Percentiles rank a stretch among this genome's conserved stretches.
Conservation (phyloP, 1,140 invertebrate species). For the Drosophila orena region DNA sequence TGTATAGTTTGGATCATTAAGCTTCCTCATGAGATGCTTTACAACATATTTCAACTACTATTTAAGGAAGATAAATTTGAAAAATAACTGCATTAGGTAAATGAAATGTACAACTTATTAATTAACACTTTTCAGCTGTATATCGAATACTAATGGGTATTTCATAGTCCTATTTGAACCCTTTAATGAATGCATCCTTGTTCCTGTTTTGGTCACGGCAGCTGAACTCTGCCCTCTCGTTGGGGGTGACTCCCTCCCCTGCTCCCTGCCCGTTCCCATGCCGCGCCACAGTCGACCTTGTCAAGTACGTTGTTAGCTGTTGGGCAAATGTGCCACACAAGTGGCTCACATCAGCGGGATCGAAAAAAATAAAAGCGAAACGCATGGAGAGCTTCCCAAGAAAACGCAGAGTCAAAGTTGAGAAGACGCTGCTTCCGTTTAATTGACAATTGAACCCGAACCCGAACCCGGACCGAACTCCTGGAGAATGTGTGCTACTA, state of each 20-base stretch:
- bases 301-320: constrained; percentile 70
- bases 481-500: constrained; percentile 17
- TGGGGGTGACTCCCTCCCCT: constrained; percentile 64
- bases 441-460: constrained; percentile 78
- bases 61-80: no score
- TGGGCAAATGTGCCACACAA: constrained; percentile 79
- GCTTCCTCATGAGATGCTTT: no score
- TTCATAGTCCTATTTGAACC: neutral
- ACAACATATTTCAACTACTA: no score
- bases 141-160: neutral
- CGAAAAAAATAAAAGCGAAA: constrained; percentile 9
- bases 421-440: constrained; percentile 71
- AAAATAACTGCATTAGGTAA: no score
- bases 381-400: constrained; percentile 54
- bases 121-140: neutral
- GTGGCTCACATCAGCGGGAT: constrained; percentile 84
- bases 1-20: no score
- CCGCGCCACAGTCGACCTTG: constrained; percentile 38
- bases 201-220: constrained; percentile 46
- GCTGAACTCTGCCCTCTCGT: constrained; percentile 56
- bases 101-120: neutral
- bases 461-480: constrained; percentile 30
- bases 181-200: neutral
- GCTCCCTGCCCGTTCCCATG: neutral
- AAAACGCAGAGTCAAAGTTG: constrained; percentile 67